Evolutionary conservation across 1,140 invertebrate genomes (phyloP), one percentile per base, ranked within the genome.

Genomic region (Diachasma alloeum): DNA sequence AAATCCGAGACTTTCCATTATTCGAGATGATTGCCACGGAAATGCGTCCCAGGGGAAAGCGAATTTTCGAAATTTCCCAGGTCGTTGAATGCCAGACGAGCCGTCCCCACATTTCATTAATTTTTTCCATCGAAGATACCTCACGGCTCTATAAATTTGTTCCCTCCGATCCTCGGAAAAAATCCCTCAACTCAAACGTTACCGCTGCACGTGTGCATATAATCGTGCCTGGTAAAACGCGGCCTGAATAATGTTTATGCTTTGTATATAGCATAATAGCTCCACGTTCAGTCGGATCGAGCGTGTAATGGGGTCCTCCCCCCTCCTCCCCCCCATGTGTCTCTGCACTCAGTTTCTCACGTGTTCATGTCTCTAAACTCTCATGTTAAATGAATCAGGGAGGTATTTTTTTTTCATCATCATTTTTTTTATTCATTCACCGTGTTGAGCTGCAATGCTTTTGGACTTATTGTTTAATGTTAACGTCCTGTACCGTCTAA

Each of bases 401-500:
- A 68, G 13, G 36, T 4, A 42, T 19, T 0, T 31, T 66, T 39
- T 42, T 42, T 42, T n/a, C n/a, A n/a, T n/a, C 39, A 42, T 1
- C 39, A 13, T 31, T 31, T 31, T 31, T 31, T 6, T 31, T 6
- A 2, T 31, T 31, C 26, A 31, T 66, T 26, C 15, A 66, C 5
- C 26, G 13, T 5, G 11, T 36, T 31, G 59, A 37, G 11, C 9
- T 15, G 0, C 10, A 10, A 66, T 66, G 22, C 1, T 26, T 59
- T 59, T 59, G 4, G 53, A 59, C 59, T 26, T 63, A 63, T 63
- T 72, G 19, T 37, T 76, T 69, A 42, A 76, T 48, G 66, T 75
- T 36, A 42, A 68, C 74, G 71, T 44, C 17, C 42, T 68, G 46
- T 73, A 53, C 63, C 70, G 56, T 68, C 78, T 76, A 81, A 82